These are phyloP conservation scores for Microtus montanus DNA, from an alignment of 2,113 vertebrate species.

Conservation along the genomic window DNA sequence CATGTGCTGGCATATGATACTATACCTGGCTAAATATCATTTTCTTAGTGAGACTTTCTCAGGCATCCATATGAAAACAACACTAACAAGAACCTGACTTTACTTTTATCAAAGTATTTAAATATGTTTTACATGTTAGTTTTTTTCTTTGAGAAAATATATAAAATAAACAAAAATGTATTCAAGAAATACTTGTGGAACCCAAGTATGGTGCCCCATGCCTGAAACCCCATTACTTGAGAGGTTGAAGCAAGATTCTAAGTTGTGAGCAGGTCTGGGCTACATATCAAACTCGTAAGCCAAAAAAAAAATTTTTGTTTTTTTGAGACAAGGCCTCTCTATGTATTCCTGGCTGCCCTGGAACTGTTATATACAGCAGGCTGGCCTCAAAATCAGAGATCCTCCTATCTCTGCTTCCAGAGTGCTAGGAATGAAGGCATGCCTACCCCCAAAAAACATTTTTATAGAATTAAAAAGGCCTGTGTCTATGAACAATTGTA, in stretches of 20 bases:
- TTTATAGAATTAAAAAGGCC: background rate
- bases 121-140: background rate
- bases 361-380: background rate
- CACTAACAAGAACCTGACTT: background rate
- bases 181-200: constrained; percentile 34
- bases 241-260: background rate
- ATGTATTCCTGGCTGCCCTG: background rate
- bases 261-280: background rate
- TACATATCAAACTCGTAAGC: background rate
- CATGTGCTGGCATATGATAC: background rate
- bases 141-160: constrained; percentile 15
- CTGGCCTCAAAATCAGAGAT: background rate
- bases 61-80: constrained; percentile 22
- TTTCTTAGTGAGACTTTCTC: background rate
- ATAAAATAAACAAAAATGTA: background rate
- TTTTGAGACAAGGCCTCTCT: background rate
- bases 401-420: background rate
- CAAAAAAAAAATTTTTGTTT: background rate
- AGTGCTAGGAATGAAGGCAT: background rate
- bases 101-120: constrained; percentile 3
- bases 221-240: background rate
- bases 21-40: background rate
- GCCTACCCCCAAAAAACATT: background rate
- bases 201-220: background rate
- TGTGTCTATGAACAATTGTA: background rate